Percentiles rank a stretch among this genome's conserved stretches.
phyloP scores from a whole-genome alignment of 2,113 vertebrate genomes.

The Chrysochloris asiatica region DNA sequence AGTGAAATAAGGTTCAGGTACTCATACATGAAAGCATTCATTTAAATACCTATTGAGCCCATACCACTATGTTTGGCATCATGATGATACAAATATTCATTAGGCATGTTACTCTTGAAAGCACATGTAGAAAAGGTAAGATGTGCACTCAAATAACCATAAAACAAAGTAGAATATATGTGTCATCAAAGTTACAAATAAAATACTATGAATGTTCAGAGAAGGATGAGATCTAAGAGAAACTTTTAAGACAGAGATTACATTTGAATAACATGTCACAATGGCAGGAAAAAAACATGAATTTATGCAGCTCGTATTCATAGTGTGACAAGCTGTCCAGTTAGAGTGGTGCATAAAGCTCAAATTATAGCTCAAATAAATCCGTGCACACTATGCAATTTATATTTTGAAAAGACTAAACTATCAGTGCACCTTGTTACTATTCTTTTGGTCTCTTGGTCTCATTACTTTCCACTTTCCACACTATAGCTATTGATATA shows the following conservation, averaged over 20 bases:
- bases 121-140: neutral
- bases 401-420: neutral
- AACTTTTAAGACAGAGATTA: neutral
- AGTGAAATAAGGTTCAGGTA: neutral
- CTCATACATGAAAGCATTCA: neutral
- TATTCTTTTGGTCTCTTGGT: neutral
- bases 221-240: neutral
- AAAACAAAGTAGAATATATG: neutral
- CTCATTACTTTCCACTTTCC: neutral
- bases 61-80: neutral
- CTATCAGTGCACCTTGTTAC: neutral
- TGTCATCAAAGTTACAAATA: neutral
- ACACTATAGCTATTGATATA: neutral
- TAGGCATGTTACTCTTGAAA: neutral
- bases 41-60: neutral
- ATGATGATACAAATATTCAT: neutral
- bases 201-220: neutral
- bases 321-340: neutral
- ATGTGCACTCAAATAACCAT: neutral
- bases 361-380: conserved; percentile 40
- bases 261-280: neutral
- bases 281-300: neutral
- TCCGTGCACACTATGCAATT: neutral
- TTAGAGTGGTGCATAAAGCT: too few relatives aligned
- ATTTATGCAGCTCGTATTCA: neutral